Evolutionary conservation across 2,888 invertebrate genomes (phyloP), one percentile per base, ranked within the genome.

Genomic region (Diarsia brunnea): DNA sequence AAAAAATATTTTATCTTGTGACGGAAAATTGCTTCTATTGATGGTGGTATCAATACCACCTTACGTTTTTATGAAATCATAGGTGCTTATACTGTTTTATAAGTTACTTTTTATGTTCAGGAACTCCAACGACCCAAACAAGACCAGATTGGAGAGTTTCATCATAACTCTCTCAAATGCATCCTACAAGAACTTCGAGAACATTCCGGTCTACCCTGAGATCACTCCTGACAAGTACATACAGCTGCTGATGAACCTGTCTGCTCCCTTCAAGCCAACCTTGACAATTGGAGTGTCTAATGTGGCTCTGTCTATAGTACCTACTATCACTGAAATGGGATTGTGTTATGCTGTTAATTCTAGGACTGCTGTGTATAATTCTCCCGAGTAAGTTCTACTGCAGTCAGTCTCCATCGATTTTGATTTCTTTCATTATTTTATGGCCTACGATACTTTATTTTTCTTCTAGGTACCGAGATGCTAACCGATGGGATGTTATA

Each of bases 291-390:
- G 97, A 64, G 97, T 97, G 51, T 92, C 97, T 0, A 96, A 97
- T 1, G 93, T 97, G 67, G 91, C 91, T 75, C 92, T 97, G 86
- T 92, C 93, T 60, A 93, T 98, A n/a, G 95, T 97, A 61, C 97
- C 97, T 16, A 97, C 97, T 0, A 92, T 98, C 16, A 97, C 98
- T 0, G 98, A 98, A 91, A 97, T 97, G 95, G 98, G 98, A 3
- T 91, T 98, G 74, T 98, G 98, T 85, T 97, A 97, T 90, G 95
- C 97, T 38, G 97, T 97, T 68, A 98, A 98, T 90, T 98, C 98
- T 0, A 95, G 97, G 86, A 95, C 97, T 49, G 97, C 98, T 1
- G 91, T 97, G 16, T 97, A 97, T 88, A 97, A 97, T 90, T 97
- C 97, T 16, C 97, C 97, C 1, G 87, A 90, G 97, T 97, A 92